Evolutionary conservation across 1,140 invertebrate species (phyloP).

Genomic region (Macrosteles quadrilineatus): DNA sequence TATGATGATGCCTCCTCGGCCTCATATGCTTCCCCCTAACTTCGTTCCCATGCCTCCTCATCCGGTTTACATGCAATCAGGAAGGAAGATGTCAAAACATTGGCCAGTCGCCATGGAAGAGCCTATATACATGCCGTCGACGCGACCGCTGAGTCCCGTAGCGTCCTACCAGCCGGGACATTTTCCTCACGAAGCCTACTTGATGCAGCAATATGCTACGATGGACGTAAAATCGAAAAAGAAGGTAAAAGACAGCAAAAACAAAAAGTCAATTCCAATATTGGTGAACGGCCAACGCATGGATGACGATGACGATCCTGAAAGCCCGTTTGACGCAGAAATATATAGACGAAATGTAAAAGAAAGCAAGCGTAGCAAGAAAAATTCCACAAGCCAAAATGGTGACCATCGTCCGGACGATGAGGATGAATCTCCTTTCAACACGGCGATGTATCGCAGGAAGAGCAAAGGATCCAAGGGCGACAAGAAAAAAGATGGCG

Average conservation of each 20-base stretch:
- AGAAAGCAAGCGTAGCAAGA: conserved; percentile 31
- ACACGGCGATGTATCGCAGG: conserved; percentile 81
- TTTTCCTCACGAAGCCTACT: conserved; percentile 62
- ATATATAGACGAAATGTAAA: conserved; percentile 34
- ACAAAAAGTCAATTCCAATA: conserved; percentile 47
- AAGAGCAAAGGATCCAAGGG: conserved; percentile 52
- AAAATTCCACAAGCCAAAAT: conserved; percentile 15
- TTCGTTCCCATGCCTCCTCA: conserved; percentile 49
- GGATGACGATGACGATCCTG: conserved; percentile 42
- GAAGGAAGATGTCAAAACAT: conserved; percentile 45
- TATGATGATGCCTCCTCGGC: conserved; percentile 35
- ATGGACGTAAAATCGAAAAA: conserved; percentile 49
- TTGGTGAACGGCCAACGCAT: conserved; percentile 31
- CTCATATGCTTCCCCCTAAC: conserved; percentile 41
- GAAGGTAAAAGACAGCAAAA: conserved; percentile 48
- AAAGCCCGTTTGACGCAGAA: conserved; percentile 17
- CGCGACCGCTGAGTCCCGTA: conserved; percentile 58
- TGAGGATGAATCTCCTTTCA: conserved; percentile 70
- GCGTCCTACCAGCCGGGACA: conserved; percentile 63
- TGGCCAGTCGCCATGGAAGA: conserved; percentile 55
- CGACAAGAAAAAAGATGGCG: conserved; percentile 29
- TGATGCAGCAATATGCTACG: conserved; percentile 61
- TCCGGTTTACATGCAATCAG: conserved; percentile 50
- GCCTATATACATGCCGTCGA: conserved; percentile 62
- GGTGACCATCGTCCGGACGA: conserved; percentile 56